A percentile compares a stretch with the other conserved stretches of the same genome.
Conservation (phyloP, 2,113 vertebrate genomes). For the Pontoporia blainvillei region DNA sequence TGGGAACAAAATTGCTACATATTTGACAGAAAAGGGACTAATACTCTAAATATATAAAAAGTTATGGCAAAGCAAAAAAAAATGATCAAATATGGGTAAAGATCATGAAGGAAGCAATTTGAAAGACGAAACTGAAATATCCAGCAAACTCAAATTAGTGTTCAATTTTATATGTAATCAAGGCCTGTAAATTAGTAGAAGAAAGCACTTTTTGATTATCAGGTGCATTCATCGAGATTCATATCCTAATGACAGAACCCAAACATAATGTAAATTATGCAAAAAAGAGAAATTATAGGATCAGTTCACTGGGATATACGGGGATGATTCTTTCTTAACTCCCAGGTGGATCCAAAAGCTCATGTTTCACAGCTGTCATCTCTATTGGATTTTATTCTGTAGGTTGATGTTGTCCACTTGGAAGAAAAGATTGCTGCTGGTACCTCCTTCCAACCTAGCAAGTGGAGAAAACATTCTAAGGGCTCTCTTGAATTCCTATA, state of each 20-base stretch:
- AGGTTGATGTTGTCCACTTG: background rate
- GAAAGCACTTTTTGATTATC: background rate
- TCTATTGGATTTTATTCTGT: background rate
- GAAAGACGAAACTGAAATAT: background rate
- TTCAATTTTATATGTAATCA: background rate
- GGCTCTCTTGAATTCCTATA: background rate
- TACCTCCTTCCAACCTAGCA: background rate
- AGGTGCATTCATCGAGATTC: background rate
- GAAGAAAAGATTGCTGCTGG: background rate
- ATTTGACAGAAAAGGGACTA: background rate
- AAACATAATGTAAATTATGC: background rate
- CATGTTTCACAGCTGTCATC: background rate
- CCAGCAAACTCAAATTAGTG: background rate
- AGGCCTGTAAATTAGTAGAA: background rate
- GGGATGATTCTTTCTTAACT: background rate
- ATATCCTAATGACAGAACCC: background rate
- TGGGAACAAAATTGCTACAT: constrained; percentile 24
- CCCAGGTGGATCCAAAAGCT: background rate
- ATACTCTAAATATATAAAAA: constrained; percentile 34
- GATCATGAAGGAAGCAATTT: background rate
- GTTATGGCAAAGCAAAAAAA: constrained; percentile 49
- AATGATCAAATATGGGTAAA: constrained; percentile 24
- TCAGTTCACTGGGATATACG: background rate
- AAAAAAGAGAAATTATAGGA: background rate
- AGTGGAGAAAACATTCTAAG: background rate